phyloP scores from a whole-genome alignment of 2,888 invertebrate genomes.

The Thumatha senex region DNA sequence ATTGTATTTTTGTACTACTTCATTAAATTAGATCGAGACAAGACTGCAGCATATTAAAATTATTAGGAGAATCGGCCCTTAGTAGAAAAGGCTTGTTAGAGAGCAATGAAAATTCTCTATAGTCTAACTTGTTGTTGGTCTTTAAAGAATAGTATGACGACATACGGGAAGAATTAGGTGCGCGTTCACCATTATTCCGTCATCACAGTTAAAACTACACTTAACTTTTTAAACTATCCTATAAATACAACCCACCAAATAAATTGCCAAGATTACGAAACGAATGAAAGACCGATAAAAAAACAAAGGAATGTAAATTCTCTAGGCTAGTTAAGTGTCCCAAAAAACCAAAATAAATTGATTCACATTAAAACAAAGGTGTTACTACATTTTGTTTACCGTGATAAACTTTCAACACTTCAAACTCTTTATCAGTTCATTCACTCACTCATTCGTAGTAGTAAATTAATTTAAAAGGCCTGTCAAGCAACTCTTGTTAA shows the following conservation, averaged over 20 bases:
- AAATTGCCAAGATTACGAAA: conserved; percentile 1
- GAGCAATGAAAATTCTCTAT: no score
- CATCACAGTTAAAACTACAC: background rate
- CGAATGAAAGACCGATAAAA: background rate
- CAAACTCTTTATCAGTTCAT: conserved; percentile 43
- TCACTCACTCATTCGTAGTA: background rate
- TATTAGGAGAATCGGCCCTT: no score
- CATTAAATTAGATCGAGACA: no score
- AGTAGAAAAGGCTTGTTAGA: no score
- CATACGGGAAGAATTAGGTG: no score
- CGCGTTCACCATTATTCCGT: background rate
- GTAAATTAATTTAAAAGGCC: no score
- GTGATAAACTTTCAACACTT: conserved; percentile 36
- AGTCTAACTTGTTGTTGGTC: no score
- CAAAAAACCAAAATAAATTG: conserved; percentile 37
- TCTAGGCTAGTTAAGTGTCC: conserved; percentile 11
- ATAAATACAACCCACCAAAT: background rate
- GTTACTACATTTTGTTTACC: conserved; percentile 34
- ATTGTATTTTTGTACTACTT: no score
- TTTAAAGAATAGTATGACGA: no score
- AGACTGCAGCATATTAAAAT: no score
- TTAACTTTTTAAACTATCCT: background rate
- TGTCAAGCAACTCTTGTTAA: no score
- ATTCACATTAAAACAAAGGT: conserved; percentile 42
- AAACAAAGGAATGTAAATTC: conserved; percentile 2